Evolutionary conservation across 2,113 vertebrate genomes (phyloP).

Genomic region (Damaliscus lunatus): DNA sequence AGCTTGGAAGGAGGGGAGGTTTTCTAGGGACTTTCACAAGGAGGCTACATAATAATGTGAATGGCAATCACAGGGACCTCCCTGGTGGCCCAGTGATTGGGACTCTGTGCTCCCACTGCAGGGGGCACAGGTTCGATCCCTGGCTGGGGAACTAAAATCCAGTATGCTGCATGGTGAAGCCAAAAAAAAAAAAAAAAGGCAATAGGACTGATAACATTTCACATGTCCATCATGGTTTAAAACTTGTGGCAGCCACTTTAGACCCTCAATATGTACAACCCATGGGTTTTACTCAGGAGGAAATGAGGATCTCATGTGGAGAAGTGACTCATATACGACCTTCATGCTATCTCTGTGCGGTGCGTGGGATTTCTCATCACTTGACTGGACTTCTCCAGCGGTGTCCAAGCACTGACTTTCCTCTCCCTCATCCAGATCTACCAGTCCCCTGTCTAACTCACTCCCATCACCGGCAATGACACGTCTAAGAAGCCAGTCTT

Average conservation of each 20-base stretch:
- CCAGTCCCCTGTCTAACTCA: not conserved
- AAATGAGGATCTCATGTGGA: not conserved
- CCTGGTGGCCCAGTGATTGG: not conserved
- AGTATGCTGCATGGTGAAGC: accelerated
- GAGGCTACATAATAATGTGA: not conserved
- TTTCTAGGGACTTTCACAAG: not conserved
- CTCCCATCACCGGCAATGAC: not conserved
- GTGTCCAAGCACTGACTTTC: not conserved
- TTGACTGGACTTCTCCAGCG: not conserved
- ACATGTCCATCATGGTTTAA: not conserved
- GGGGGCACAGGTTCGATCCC: not conserved
- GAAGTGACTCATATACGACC: not conserved
- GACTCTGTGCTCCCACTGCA: not conserved
- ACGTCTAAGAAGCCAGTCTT: not conserved
- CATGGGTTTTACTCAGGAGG: not conserved
- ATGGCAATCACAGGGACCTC: not conserved
- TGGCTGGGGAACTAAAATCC: not conserved
- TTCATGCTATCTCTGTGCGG: not conserved
- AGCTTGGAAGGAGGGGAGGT: too few relatives aligned
- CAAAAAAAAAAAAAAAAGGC: not conserved
- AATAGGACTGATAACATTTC: not conserved
- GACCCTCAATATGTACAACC: not conserved
- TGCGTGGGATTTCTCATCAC: not conserved
- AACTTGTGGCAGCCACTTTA: not conserved
- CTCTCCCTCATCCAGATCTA: not conserved